Evolutionary conservation across 2,888 invertebrate genomes (phyloP).

Genomic region (Ophion obscuratus): DNA sequence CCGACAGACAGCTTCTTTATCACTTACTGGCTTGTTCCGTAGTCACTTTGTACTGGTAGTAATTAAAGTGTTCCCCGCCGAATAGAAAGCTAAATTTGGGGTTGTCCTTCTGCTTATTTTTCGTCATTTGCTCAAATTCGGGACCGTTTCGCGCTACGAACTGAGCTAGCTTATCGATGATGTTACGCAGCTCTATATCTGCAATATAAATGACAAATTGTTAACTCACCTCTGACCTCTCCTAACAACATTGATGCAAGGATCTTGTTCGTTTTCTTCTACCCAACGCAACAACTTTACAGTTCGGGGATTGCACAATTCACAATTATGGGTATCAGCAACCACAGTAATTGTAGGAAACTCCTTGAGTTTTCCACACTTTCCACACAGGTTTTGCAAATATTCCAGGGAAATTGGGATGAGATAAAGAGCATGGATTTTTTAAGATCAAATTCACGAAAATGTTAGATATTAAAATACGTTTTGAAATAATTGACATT

Average conservation of each 20-base stretch:
- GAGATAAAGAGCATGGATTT: no score
- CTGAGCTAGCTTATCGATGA: slow-evolving; percentile 99
- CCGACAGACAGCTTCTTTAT: slow-evolving; percentile 76
- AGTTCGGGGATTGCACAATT: neutral
- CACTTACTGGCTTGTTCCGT: slow-evolving; percentile 97
- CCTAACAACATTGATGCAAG: neutral
- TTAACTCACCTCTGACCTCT: neutral
- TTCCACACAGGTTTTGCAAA: no score
- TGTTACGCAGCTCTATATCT: slow-evolving; percentile 98
- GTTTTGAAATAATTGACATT: no score
- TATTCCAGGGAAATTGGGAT: no score
- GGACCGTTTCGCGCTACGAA: slow-evolving; percentile 99
- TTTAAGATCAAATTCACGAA: no score
- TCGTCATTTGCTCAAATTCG: slow-evolving; percentile 99
- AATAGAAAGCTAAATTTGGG: slow-evolving; percentile 98
- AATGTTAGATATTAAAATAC: no score
- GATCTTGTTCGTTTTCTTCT: neutral
- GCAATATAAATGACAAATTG: slow-evolving; percentile 36
- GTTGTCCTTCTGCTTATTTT: slow-evolving; percentile 98
- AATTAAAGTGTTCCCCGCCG: slow-evolving; percentile 97
- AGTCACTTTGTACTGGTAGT: slow-evolving; percentile 98
- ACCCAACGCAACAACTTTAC: neutral
- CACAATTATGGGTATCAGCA: neutral
- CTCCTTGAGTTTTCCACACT: no score
- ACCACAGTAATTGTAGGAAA: neutral